A percentile compares a stretch with the other conserved stretches of the same genome.
These are phyloP conservation scores for Sylvietta virens DNA, from an alignment of 2,113 vertebrate genomes.

Conservation along the genomic window DNA sequence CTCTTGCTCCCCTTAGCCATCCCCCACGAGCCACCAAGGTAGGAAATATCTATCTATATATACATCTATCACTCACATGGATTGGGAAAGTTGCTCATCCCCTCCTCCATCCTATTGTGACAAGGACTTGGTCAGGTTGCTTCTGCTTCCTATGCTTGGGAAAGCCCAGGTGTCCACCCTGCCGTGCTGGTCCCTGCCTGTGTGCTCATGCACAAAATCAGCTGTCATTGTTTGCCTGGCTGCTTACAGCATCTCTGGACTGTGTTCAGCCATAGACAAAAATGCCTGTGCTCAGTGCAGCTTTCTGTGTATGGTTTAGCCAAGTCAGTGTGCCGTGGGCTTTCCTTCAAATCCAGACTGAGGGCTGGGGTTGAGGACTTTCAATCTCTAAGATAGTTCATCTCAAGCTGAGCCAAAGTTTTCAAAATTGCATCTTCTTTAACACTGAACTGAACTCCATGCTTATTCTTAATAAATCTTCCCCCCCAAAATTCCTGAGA, in stretches of 20 bases:
- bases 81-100: not conserved
- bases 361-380: not conserved
- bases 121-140: not conserved
- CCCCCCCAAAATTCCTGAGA: not conserved
- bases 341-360: not conserved
- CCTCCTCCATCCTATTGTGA: not conserved
- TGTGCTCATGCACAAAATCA: not conserved
- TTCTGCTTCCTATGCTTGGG: not conserved
- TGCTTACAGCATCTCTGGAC: not conserved
- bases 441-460: too few species aligned
- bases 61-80: rapidly evolving
- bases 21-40: rapidly evolving
- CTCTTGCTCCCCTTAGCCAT: not conserved
- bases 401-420: not conserved
- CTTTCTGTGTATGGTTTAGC: not conserved
- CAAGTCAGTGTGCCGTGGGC: rapidly evolving
- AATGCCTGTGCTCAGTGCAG: not conserved
- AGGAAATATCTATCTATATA: not conserved
- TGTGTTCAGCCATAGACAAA: not conserved
- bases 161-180: not conserved
- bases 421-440: not conserved
- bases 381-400: not conserved
- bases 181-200: not conserved
- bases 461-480: not conserved
- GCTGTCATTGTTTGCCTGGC: not conserved